Conservation (phyloP, 2,113 vertebrate genomes). For the Coregonus clupeaformis region DNA sequence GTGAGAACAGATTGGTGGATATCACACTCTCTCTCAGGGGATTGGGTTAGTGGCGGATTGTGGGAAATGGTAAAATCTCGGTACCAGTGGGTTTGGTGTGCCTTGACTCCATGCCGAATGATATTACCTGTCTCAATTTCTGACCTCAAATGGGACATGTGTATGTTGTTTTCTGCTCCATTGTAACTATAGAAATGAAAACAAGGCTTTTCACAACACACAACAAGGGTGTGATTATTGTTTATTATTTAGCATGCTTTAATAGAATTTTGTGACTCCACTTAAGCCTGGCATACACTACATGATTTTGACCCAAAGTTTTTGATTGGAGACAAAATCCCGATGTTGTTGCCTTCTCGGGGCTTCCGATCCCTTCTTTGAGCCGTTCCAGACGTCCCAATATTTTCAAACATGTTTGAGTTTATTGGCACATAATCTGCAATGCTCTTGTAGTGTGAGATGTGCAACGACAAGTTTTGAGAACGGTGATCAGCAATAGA, state of each 20-base stretch:
- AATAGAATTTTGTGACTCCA: conserved; percentile 14
- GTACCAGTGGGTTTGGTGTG: conserved; percentile 51
- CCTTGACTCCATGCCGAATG: conserved; percentile 60
- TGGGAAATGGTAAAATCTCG: conserved; percentile 58
- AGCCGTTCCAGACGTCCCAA: too few relatives aligned
- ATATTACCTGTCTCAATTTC: conserved; percentile 69
- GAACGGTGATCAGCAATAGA: too few relatives aligned
- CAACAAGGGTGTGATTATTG: conserved; percentile 27
- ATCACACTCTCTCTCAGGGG: conserved; percentile 59
- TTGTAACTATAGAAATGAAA: conserved; percentile 45
- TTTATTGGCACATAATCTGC: too few relatives aligned
- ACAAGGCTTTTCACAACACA: conserved; percentile 22
- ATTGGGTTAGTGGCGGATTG: conserved; percentile 40
- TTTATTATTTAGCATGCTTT: neutral
- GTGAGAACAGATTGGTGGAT: conserved; percentile 62
- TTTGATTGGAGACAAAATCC: conserved; percentile 3
- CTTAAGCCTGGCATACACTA: conserved; percentile 21
- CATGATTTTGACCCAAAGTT: conserved; percentile 10
- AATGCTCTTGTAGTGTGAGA: too few relatives aligned
- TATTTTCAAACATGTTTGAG: too few relatives aligned
- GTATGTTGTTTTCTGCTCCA: conserved; percentile 30
- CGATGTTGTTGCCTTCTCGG: too few relatives aligned
- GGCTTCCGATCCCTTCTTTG: too few relatives aligned
- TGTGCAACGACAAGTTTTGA: too few relatives aligned
- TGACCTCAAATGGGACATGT: conserved; percentile 40